Conservation (phyloP, 2,113 vertebrate genomes). For the Enhydra lutris region DNA sequence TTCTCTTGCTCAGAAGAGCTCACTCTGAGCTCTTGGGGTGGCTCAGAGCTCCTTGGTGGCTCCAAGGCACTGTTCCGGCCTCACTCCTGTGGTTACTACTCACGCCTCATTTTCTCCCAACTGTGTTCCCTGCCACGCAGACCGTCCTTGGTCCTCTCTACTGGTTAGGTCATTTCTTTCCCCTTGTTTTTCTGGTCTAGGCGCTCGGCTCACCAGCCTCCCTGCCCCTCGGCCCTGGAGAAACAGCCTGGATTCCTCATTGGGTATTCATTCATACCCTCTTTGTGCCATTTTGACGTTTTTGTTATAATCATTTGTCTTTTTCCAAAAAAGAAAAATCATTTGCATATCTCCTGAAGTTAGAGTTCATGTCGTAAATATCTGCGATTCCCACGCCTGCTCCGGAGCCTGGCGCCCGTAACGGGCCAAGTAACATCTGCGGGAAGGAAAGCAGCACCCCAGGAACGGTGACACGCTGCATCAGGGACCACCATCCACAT, state of each 20-base stretch:
- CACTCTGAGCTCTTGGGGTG: too few species aligned
- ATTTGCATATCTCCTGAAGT: neutral
- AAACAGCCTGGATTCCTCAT: rapidly evolving
- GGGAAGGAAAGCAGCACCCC: neutral
- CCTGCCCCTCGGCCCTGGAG: rapidly evolving
- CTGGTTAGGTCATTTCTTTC: rapidly evolving
- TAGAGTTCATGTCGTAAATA: neutral
- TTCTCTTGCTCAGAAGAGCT: rapidly evolving
- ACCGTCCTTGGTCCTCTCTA: rapidly evolving
- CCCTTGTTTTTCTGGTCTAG: rapidly evolving
- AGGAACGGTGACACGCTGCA: neutral
- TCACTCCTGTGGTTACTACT: rapidly evolving
- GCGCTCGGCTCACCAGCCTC: rapidly evolving
- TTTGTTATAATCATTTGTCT: neutral
- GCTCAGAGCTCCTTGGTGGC: too few species aligned
- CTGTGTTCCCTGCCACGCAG: rapidly evolving
- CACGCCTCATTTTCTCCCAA: rapidly evolving
- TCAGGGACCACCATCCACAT: rapidly evolving
- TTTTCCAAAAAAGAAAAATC: too few species aligned
- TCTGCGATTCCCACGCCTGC: neutral
- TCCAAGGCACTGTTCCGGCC: neutral
- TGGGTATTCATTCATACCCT: rapidly evolving
- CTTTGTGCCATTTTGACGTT: neutral
- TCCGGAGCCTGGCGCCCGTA: neutral
- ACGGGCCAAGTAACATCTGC: neutral